Base-by-base conservation (phyloP, 2,888 invertebrate genomes). In the Trilocha varians region DNA sequence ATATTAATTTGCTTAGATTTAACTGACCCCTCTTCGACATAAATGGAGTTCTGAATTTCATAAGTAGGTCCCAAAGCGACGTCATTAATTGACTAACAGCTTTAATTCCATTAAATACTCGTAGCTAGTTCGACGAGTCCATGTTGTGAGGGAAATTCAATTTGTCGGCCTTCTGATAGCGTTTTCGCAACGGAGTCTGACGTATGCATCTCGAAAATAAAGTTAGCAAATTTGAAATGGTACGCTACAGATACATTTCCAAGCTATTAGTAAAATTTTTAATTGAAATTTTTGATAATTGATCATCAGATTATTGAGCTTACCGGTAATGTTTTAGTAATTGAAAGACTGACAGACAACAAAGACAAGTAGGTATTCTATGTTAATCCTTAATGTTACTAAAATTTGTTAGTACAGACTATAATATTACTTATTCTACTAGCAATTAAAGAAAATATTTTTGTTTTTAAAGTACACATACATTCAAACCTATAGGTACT, bases 111-210 rank as follows among this genome's bases (percentile, higher is more conserved):
- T 34, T 4, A 34, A 25, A 25, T 25, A n/a, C n/a, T n/a, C n/a
- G n/a, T n/a, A 25, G 25, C 25, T 25, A 4, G 25, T 4, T 25
- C 25, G 25, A 25, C 11, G 25, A 25, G 25, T 25, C n/a, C 25
- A 36, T 16, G 16, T n/a, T 9, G 15, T 49, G 57, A 49, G 48
- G 53, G 56, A 61, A 71, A 74, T 65, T 65, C 59, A 70, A 74
- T 74, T 73, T 51, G 56, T 52, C 55, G 47, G 53, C 53, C 25
- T 25, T 25, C 57, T 62, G 55, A 59, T 59, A 63, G 55, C 61
- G 54, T 65, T 69, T 67, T 66, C 63, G 36, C 36, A 17, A 9
- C 25, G 11, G 25, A 25, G 25, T 25, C 5, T 11, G 11, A 3
- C 25, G 2, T 11, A 25, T 25, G 25, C 25, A 25, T 25, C 6